Conservation (phyloP, 2,888 invertebrate species). For the Ethmia dodecea region DNA sequence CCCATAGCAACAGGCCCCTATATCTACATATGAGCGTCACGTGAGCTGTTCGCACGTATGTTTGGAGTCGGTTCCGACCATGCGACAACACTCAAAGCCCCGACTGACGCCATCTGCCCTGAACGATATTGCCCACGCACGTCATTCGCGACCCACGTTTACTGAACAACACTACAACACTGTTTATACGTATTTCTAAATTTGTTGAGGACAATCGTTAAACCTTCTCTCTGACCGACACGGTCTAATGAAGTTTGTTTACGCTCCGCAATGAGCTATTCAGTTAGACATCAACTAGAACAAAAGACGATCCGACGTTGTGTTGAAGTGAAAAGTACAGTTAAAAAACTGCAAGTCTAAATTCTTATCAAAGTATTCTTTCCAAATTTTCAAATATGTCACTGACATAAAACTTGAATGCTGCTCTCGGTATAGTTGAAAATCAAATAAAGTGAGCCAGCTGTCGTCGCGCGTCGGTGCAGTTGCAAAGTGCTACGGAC, state of each 20-base stretch:
- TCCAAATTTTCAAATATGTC: slow-evolving; percentile 33
- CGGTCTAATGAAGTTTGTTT: slow-evolving; percentile 16
- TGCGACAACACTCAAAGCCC: slow-evolving; percentile 40
- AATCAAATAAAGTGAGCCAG: slow-evolving; percentile 65
- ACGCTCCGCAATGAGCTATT: too few species aligned
- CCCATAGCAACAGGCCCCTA: too few species aligned
- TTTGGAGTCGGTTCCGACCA: slow-evolving; percentile 55
- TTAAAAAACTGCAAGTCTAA: slow-evolving; percentile 28
- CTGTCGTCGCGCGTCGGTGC: slow-evolving; percentile 55
- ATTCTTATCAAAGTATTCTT: slow-evolving; percentile 35
- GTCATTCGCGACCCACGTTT: slow-evolving; percentile 43
- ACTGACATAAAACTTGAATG: slow-evolving; percentile 49
- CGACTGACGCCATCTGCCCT: slow-evolving; percentile 46
- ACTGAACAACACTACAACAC: slow-evolving; percentile 26
- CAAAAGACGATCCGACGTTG: not conserved
- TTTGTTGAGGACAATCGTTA: slow-evolving; percentile 25
- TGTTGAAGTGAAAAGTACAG: slow-evolving; percentile 16
- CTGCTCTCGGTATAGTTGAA: slow-evolving; percentile 48
- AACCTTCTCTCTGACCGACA: slow-evolving; percentile 6
- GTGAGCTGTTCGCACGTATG: slow-evolving; percentile 53
- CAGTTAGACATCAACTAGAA: too few species aligned
- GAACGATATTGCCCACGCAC: slow-evolving; percentile 55
- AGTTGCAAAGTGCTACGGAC: slow-evolving; percentile 43
- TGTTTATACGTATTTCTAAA: slow-evolving; percentile 35
- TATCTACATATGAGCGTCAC: slow-evolving; percentile 28